These are phyloP conservation scores for Zophobas morio DNA, from an alignment of 1,140 invertebrate genomes.

Conservation along the genomic window DNA sequence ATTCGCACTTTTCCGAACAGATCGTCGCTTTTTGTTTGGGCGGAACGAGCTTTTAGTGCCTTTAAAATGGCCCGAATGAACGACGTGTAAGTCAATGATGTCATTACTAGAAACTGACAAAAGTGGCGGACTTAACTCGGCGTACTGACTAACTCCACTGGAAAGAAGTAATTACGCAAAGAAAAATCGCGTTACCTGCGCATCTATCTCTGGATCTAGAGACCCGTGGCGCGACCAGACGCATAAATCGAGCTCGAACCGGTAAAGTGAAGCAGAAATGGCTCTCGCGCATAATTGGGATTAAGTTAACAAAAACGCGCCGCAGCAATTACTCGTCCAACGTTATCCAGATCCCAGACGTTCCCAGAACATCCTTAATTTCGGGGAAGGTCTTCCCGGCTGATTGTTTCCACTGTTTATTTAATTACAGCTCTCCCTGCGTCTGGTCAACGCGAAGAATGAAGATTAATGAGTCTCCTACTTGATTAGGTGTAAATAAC, in stretches of 20 bases:
- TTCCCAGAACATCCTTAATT: slow-evolving; percentile 46
- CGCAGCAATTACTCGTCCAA: slow-evolving; percentile 5
- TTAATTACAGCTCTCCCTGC: slow-evolving; percentile 50
- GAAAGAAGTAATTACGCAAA: too few relatives aligned
- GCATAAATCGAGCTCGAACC: background rate
- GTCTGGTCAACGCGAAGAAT: slow-evolving; percentile 54
- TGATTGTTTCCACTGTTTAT: slow-evolving; percentile 55
- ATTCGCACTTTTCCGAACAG: too few relatives aligned
- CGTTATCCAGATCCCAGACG: slow-evolving; percentile 35
- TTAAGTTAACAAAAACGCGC: slow-evolving; percentile 11
- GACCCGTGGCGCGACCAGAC: too few relatives aligned
- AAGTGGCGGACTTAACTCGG: too few relatives aligned
- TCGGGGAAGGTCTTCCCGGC: slow-evolving; percentile 42
- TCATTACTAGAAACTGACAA: too few relatives aligned
- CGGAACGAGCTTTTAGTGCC: too few relatives aligned
- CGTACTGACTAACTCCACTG: too few relatives aligned
- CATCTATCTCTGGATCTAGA: too few relatives aligned
- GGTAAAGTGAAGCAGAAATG: background rate
- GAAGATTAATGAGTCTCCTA: slow-evolving; percentile 53
- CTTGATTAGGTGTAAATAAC: slow-evolving; percentile 53
- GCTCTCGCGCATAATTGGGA: background rate
- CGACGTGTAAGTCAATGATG: too few relatives aligned
- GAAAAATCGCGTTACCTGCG: too few relatives aligned
- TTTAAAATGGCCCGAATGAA: too few relatives aligned
- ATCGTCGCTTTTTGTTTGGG: too few relatives aligned